phyloP scores from a whole-genome alignment of 1,140 invertebrate genomes.

The Drosophila navojoa region DNA sequence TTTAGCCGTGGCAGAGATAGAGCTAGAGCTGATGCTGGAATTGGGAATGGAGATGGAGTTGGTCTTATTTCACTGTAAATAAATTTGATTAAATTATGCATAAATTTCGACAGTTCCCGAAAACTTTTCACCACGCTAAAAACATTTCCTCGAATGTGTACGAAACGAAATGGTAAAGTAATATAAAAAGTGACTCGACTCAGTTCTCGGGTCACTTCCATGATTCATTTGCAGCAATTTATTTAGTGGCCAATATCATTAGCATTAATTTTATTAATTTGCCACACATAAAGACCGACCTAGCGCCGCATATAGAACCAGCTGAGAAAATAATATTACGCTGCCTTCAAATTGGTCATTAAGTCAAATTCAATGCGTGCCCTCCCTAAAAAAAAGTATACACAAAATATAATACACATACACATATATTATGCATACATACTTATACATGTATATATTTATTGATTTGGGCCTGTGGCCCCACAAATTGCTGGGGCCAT shows the following conservation, averaged over 20 bases:
- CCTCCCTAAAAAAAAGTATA: conserved; percentile 29
- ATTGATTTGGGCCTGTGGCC: conserved; percentile 45
- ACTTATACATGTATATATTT: conserved; percentile 16
- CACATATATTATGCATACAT: neutral
- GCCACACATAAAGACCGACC: neutral
- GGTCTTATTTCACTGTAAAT: no score
- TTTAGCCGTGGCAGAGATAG: no score
- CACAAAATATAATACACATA: conserved; percentile 23
- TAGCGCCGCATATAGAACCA: conserved; percentile 17
- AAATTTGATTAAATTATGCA: no score
- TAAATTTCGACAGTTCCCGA: no score
- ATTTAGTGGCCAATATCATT: conserved; percentile 41
- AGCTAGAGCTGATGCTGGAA: no score
- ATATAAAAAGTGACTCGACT: neutral
- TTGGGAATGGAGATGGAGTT: no score
- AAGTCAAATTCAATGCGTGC: conserved; percentile 46
- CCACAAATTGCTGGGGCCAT: conserved; percentile 39
- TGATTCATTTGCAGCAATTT: conserved; percentile 13
- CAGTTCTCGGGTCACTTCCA: neutral
- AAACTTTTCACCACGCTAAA: no score
- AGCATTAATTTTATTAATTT: conserved; percentile 54
- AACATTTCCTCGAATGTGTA: no score
- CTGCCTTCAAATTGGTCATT: conserved; percentile 53
- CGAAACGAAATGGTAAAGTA: neutral
- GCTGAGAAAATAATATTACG: conserved; percentile 43